Evolutionary conservation across 2,113 vertebrate species (phyloP), one percentile per base, ranked within the genome.

Genomic region (Archocentrus centrarchus): DNA sequence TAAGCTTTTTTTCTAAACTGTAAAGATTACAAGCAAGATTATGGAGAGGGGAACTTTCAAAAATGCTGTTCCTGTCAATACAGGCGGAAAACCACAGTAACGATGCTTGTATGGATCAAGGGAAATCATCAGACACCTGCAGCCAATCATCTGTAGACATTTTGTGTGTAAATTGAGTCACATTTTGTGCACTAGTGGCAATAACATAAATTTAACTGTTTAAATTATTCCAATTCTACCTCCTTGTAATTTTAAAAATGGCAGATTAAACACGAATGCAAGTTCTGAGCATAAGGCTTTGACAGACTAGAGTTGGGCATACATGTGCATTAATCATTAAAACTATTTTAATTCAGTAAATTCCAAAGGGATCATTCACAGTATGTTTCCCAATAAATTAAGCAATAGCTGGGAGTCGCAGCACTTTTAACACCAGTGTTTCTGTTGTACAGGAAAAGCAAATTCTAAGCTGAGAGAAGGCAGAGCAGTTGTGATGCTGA

Each of bases 101-200:
- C 6, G 50, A 24, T 68, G 47, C 47, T 50, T 50, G 27, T 30
- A 10, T 18, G 27, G 24, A 27, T 7, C 30, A 30, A 70, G 41
- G 41, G 24, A 30, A 50, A 30, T 50, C 41, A 30, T 70, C 0
- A 53, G 50, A 32, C 66, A 30, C 0, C 0, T 47, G 0, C 11
- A 44, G 18, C 15, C 24, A 70, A 24, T 1, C 44, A 53, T 27
- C 17, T 53, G 47, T 14, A 27, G 17, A 9, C 68, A 53, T 53
- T 50, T n/a, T 2, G 10, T 73, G 44, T 18, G 20, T 20, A 53
- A n/a, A 32, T 53, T 73, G 44, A 53, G 44, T 73, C 66, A 50
- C 47, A 70, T 53, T 15, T 11, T 73, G 66, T 73, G 44, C 27
- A 53, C 24, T 73, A 53, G 24, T 73, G 41, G 24, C 66, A 70